Evolutionary conservation across 2,113 vertebrate species (phyloP), one percentile per base, ranked within the genome.

Genomic region (Notechis scutatus): DNA sequence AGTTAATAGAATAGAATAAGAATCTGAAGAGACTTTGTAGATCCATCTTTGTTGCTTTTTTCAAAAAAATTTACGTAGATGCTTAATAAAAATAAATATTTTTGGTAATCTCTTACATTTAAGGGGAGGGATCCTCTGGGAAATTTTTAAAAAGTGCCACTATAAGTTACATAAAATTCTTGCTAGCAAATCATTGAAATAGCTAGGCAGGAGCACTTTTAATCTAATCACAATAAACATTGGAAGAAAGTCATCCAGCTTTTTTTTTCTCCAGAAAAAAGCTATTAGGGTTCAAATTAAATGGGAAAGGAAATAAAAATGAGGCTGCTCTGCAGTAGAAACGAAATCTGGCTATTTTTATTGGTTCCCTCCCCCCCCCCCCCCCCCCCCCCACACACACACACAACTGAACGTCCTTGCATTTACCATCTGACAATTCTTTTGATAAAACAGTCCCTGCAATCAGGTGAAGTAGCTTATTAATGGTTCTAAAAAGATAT

Each of bases 401-500:
- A 47, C 47, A 50, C 96, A 96, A 96, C 96, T 97, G 97, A 97
- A 98, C 97, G 96, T 97, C 97, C 97, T 97, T 97, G 96, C 96
- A 97, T 96, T 97, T 97, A 97, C 95, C 97, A 96, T 98, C 96
- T 98, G 97, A 97, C 96, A 97, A 97, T 97, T 97, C 96, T 95
- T 96, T 95, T 96, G 94, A 93, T 97, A 96, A 96, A 96, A 96
- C 96, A 97, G 96, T 98, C 95, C 92, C 96, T 96, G 97, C 97
- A 98, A 98, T 98, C 98, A 98, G 97, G 97, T 98, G 97, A 98
- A 98, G 97, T 98, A 97, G 97, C 96, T 98, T 97, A 98, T 98
- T 98, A 98, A 98, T 98, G 97, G 97, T 97, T 97, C 97, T 98
- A 97, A 98, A 97, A 97, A 97, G 97, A 98, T 96, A 97, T 97